These are phyloP conservation scores for Trogon surrucura DNA, from an alignment of 2,113 vertebrate genomes.

Conservation along the genomic window DNA sequence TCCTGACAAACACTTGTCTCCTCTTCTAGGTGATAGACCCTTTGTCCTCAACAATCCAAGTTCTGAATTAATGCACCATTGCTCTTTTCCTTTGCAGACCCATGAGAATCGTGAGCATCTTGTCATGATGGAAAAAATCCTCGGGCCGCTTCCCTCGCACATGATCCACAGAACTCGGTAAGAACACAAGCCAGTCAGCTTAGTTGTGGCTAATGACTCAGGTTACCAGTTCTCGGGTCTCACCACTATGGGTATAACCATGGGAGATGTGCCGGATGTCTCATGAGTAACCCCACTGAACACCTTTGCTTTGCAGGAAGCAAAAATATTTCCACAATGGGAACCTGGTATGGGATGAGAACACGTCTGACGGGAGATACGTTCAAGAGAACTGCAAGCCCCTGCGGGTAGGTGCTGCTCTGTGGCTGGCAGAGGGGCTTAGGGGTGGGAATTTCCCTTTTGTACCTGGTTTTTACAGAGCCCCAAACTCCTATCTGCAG, in stretches of 20 bases:
- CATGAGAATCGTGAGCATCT: constrained; percentile 96
- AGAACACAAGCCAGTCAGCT: not conserved
- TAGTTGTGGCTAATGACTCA: rapidly evolving
- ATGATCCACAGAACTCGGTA: constrained; percentile 92
- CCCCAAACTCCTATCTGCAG: rapidly evolving
- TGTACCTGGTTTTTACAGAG: rapidly evolving
- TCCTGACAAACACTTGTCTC: not conserved
- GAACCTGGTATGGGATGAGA: constrained; percentile 90
- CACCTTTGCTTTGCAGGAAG: constrained; percentile 78
- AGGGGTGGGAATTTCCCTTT: not conserved
- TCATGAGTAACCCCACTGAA: not conserved
- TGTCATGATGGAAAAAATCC: constrained; percentile 97
- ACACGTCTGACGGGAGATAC: constrained; percentile 89
- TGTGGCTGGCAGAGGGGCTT: rapidly evolving
- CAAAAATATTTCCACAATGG: constrained; percentile 89
- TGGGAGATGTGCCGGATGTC: not conserved
- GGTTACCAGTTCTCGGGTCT: rapidly evolving
- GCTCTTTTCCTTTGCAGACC: constrained; percentile 77
- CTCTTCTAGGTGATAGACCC: not conserved
- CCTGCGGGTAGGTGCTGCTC: constrained; percentile 81
- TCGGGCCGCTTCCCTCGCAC: constrained; percentile 89
- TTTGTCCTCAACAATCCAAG: too few relatives aligned
- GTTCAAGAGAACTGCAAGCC: constrained; percentile 95
- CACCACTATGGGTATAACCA: rapidly evolving
- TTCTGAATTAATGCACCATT: not conserved